Base-by-base conservation (phyloP, 2,113 vertebrate genomes). In the Podiceps cristatus region DNA sequence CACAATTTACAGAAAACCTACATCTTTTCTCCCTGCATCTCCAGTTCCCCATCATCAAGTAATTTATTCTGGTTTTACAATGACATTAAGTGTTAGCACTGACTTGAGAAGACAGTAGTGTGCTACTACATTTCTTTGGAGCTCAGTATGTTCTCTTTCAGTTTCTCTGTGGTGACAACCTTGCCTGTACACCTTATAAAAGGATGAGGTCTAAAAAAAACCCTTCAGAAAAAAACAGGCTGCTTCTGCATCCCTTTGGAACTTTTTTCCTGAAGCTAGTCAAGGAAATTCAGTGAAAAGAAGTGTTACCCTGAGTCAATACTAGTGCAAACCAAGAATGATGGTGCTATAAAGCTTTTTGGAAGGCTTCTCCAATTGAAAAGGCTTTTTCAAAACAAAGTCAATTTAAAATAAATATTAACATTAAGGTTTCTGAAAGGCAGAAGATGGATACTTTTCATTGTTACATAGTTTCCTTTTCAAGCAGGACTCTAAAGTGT, bases 131-230 rank as follows among this genome's bases (percentile, higher is more conserved):
- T 19, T 47, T 37, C 22, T 71, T 72, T n/a, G 5, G 1, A 71
- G n/a, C 47, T 72, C 1, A 1, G 7, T 13, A 53, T 10, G 4
- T 16, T 64, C 35, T 58, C 31, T 56, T 85, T 13, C 0, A 0
- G 45, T 31, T 74, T 87, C 47, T 44, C n/a, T 45, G 17, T 25
- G 31, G 59, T 4, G 14, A 79, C 33, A 72, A 13, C 13, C 12
- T 60, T 15, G 11, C 23, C 53, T 47, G 10, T 14, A 28, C 0
- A 2, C 10, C 16, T 47, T 40, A 2, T 1, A 31, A 62, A 28
- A 75, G 12, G 20, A 55, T 15, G 19, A 59, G 31, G 19, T 29
- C 66, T 52, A 37, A 75, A 90, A n/a, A 72, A 88, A 6, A 35
- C 4, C 8, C 9, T 10, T 44, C 40, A 73, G 25, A 80, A 80